Percentiles rank a stretch among this genome's conserved stretches.
Conservation (phyloP, 2,113 vertebrate species). For the Lophius piscatorius region DNA sequence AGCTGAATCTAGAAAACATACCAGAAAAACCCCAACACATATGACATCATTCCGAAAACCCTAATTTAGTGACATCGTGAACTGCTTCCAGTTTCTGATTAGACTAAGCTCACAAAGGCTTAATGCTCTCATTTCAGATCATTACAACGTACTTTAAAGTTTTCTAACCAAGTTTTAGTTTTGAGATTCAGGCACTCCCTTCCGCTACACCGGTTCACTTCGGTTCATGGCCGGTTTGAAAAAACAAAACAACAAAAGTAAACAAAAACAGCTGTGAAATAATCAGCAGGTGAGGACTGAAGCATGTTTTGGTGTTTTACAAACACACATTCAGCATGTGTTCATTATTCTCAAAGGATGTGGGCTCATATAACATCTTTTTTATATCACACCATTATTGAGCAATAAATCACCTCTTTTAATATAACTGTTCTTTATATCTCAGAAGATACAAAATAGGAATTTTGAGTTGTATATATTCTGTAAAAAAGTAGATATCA, state of each 20-base stretch:
- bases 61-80: slow-evolving; percentile 53
- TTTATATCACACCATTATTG: slow-evolving; percentile 56
- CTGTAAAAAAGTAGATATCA: slow-evolving; percentile 77
- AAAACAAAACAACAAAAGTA: slow-evolving; percentile 29
- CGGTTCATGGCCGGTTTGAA: slow-evolving; percentile 39
- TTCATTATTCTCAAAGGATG: slow-evolving; percentile 56
- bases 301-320: slow-evolving; percentile 44
- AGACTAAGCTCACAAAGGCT: slow-evolving; percentile 38
- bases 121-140: slow-evolving; percentile 37
- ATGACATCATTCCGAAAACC: slow-evolving; percentile 57
- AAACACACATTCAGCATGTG: slow-evolving; percentile 71
- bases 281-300: slow-evolving; percentile 35
- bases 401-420: slow-evolving; percentile 73
- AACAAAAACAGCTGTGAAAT: slow-evolving; percentile 43
- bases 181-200: slow-evolving; percentile 60
- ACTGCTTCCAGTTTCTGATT: slow-evolving; percentile 40
- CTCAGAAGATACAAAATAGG: slow-evolving; percentile 79
- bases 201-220: slow-evolving; percentile 48
- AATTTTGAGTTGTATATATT: slow-evolving; percentile 76
- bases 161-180: slow-evolving; percentile 47
- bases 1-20: slow-evolving; percentile 35
- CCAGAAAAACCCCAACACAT: slow-evolving; percentile 6
- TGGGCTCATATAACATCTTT: slow-evolving; percentile 52
- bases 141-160: slow-evolving; percentile 55
- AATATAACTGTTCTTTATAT: slow-evolving; percentile 73